These are phyloP conservation scores for Selenia dentaria DNA, from an alignment of 2,888 invertebrate genomes.

Conservation along the genomic window DNA sequence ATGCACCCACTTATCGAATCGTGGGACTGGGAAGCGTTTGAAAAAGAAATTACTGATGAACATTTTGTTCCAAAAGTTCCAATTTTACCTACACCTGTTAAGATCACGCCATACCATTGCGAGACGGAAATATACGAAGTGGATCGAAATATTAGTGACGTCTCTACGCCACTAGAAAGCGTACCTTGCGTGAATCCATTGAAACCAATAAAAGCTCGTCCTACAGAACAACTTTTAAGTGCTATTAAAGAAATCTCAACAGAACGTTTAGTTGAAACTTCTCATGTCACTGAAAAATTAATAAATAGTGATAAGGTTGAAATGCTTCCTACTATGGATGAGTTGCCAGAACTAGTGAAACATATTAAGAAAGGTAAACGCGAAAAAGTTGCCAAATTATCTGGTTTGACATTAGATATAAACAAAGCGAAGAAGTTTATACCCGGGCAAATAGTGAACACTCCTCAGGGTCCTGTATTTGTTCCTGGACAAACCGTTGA, in stretches of 20 bases:
- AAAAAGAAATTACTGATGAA: slow-evolving; percentile 82
- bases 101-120: slow-evolving; percentile 75
- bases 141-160: slow-evolving; percentile 77
- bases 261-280: slow-evolving; percentile 84
- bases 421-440: slow-evolving; percentile 88
- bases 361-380: slow-evolving; percentile 85
- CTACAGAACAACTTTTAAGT: slow-evolving; percentile 68
- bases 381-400: slow-evolving; percentile 85
- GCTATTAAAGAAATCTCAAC: slow-evolving; percentile 82
- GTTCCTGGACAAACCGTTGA: slow-evolving; percentile 90
- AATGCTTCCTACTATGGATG: slow-evolving; percentile 85
- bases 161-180: slow-evolving; percentile 83
- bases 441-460: slow-evolving; percentile 89
- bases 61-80: slow-evolving; percentile 74
- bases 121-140: slow-evolving; percentile 80
- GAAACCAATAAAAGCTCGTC: slow-evolving; percentile 80
- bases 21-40: slow-evolving; percentile 87
- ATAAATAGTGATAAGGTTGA: slow-evolving; percentile 79
- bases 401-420: slow-evolving; percentile 87
- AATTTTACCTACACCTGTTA: slow-evolving; percentile 75
- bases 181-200: slow-evolving; percentile 87
- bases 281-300: slow-evolving; percentile 85
- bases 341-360: slow-evolving; percentile 86
- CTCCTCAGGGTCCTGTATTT: slow-evolving; percentile 88
- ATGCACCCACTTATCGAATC: slow-evolving; percentile 86